Conservation (phyloP, 2,888 invertebrate genomes). For the Hydropsyche betteni region DNA sequence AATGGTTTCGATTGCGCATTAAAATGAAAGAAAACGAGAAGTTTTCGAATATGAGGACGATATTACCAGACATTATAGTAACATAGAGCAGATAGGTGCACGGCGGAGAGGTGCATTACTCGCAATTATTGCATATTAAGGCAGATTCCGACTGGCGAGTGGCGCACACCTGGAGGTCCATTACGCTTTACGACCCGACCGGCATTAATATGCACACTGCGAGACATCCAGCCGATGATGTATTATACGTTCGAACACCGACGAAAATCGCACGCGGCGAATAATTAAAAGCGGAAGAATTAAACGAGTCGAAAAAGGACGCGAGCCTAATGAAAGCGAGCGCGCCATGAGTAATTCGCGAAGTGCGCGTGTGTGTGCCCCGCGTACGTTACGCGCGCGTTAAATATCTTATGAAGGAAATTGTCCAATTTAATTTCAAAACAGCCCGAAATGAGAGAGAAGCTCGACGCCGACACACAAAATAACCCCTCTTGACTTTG, state of each 20-base stretch:
- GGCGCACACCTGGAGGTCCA: slow-evolving; percentile 33
- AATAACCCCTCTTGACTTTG: slow-evolving; percentile 36
- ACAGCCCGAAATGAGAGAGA: slow-evolving; percentile 13
- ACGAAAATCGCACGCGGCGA: neutral
- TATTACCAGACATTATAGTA: neutral
- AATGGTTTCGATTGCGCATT: neutral
- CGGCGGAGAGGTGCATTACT: slow-evolving; percentile 29
- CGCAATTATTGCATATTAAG: slow-evolving; percentile 39
- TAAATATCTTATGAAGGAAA: slow-evolving; percentile 20
- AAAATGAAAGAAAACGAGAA: neutral
- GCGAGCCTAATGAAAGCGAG: neutral
- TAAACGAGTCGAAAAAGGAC: neutral
- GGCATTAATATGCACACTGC: slow-evolving; percentile 19
- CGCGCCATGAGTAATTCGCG: neutral
- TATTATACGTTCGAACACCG: neutral
- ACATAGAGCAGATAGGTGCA: slow-evolving; percentile 1
- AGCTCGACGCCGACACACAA: slow-evolving; percentile 24
- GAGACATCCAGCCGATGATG: slow-evolving; percentile 3
- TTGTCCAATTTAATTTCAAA: slow-evolving; percentile 14
- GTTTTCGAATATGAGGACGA: neutral
- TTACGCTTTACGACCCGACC: slow-evolving; percentile 33
- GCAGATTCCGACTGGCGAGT: slow-evolving; percentile 32
- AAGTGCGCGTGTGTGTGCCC: neutral
- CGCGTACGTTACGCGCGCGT: slow-evolving; percentile 1
- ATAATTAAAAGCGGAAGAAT: neutral